These are phyloP conservation scores for Calliphora vicina DNA, from an alignment of 1,140 invertebrate genomes.

Conservation along the genomic window DNA sequence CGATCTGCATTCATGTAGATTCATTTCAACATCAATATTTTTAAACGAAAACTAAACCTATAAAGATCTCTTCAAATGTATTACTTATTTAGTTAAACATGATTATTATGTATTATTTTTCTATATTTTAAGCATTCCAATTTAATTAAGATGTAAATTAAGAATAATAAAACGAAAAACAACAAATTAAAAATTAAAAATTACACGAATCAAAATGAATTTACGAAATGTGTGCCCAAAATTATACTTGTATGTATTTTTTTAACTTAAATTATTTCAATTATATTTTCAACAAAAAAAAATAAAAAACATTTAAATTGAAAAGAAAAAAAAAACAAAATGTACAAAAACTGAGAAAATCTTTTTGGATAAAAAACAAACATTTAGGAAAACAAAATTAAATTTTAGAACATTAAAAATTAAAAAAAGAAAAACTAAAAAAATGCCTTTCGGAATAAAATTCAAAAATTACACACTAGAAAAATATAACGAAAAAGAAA, in stretches of 20 bases:
- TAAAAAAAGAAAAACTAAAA: slow-evolving; percentile 50
- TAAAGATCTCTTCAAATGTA: slow-evolving; percentile 7
- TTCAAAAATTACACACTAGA: slow-evolving; percentile 45
- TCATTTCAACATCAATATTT: not conserved
- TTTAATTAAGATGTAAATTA: not conserved
- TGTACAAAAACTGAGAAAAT: slow-evolving; percentile 37
- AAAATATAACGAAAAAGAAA: slow-evolving; percentile 32
- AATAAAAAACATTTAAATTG: not conserved
- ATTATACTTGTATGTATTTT: not conserved
- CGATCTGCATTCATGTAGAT: not conserved
- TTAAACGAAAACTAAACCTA: not conserved
- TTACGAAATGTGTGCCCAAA: slow-evolving; percentile 34
- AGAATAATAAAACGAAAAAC: not conserved
- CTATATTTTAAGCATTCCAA: not conserved
- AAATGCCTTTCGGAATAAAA: slow-evolving; percentile 63
- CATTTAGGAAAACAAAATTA: slow-evolving; percentile 56
- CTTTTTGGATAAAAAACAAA: slow-evolving; percentile 45
- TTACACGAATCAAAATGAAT: not conserved
- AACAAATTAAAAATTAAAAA: slow-evolving; percentile 4
- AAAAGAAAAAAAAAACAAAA: slow-evolving; percentile 9
- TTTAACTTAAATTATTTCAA: slow-evolving; percentile 6
- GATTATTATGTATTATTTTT: not conserved
- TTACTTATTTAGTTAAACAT: not conserved
- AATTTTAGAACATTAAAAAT: slow-evolving; percentile 50
- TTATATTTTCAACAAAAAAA: slow-evolving; percentile 8